Conservation (phyloP, 2,888 invertebrate genomes). For the Drosophila atripex region DNA sequence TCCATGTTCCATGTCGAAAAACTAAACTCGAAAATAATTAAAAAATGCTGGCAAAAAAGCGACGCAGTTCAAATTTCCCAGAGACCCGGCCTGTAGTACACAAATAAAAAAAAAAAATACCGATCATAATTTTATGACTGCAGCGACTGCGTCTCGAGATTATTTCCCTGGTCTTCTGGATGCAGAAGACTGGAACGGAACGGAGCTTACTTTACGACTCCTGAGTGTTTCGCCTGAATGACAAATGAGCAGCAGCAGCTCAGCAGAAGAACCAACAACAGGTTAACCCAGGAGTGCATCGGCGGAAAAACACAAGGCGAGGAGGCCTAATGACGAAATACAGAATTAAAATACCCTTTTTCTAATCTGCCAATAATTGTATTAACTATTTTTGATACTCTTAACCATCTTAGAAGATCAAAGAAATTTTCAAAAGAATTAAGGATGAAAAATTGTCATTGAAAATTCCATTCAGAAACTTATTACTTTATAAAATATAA, state of each 20-base stretch:
- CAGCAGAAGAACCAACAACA: conserved; percentile 53
- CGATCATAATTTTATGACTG: conserved; percentile 74
- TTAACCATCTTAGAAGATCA: no score
- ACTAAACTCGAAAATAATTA: conserved; percentile 63
- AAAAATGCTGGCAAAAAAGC: conserved; percentile 47
- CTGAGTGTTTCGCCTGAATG: conserved; percentile 75
- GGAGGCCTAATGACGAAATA: no score
- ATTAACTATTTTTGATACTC: no score
- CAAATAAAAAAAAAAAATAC: conserved; percentile 54
- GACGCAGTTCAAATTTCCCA: conserved; percentile 48
- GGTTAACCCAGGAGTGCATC: conserved; percentile 49
- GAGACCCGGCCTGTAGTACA: conserved; percentile 10
- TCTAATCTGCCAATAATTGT: neutral
- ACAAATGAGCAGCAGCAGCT: conserved; percentile 73
- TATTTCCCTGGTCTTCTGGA: conserved; percentile 20
- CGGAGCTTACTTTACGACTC: conserved; percentile 66
- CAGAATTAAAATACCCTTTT: conserved; percentile 13
- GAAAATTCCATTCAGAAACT: no score
- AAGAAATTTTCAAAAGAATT: no score
- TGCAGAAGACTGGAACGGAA: conserved; percentile 39
- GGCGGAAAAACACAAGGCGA: neutral
- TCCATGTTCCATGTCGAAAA: conserved; percentile 59
- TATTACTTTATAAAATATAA: no score
- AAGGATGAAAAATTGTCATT: no score
- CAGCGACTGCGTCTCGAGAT: conserved; percentile 31